phyloP scores from a whole-genome alignment of 2,797 vertebrate species.

The Enteromius viviparus region DNA sequence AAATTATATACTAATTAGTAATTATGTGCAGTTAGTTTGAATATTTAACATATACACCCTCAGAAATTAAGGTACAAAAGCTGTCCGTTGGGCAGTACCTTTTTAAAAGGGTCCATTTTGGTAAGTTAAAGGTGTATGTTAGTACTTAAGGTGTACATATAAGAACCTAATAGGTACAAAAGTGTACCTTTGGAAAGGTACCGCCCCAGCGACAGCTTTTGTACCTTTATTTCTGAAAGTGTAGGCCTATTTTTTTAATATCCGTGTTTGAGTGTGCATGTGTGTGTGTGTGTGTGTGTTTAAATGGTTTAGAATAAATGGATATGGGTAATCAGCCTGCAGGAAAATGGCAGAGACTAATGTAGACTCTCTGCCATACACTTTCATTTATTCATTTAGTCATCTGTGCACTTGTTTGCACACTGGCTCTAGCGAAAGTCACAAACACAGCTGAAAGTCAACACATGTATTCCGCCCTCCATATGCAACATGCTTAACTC shows the following conservation, averaged over 20 bases:
- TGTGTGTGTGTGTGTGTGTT: conserved; percentile 17
- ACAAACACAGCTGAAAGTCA: conserved; percentile 36
- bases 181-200: no score
- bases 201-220: no score
- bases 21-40: not conserved
- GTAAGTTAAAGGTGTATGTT: no score
- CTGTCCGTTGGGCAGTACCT: no score
- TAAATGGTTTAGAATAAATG: conserved; percentile 31
- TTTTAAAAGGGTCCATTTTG: no score
- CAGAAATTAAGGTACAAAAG: no score
- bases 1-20: not conserved
- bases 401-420: conserved; percentile 35
- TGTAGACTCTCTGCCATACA: conserved; percentile 18
- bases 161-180: no score
- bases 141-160: no score
- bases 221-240: no score
- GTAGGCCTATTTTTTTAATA: not conserved
- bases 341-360: conserved; percentile 20
- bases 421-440: conserved; percentile 26
- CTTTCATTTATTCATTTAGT: conserved; percentile 34
- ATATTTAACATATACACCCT: not conserved
- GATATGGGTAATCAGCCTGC: conserved; percentile 15
- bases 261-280: not conserved
- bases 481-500: conserved; percentile 41
- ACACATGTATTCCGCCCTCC: conserved; percentile 20